phyloP scores from a whole-genome alignment of 2,797 vertebrate species.

The Gymnopithys bicolor region DNA sequence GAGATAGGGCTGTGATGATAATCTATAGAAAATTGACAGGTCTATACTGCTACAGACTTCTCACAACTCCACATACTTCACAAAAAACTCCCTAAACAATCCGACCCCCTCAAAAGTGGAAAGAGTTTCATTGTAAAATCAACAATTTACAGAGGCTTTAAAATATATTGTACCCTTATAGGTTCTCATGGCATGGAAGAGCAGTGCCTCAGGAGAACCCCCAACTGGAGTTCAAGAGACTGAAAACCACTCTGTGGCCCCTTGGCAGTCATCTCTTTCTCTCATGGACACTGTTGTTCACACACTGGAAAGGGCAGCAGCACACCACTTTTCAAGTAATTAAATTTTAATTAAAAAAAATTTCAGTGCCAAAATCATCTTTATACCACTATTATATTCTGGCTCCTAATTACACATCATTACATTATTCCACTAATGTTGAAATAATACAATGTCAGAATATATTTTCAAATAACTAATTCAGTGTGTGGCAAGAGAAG shows the following conservation, averaged over 20 bases:
- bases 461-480: constrained; percentile 24
- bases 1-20: not conserved
- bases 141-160: not conserved
- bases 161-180: not conserved
- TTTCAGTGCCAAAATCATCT: not conserved
- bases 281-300: not conserved
- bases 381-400: not conserved
- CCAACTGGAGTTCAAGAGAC: fast-evolving
- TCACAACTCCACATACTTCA: not conserved
- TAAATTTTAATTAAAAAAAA: constrained; percentile 25
- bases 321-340: not conserved
- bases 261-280: not conserved
- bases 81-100: not conserved
- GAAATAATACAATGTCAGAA: constrained; percentile 15
- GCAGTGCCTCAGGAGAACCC: not conserved
- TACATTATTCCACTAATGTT: not conserved
- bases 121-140: not conserved
- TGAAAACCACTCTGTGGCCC: not conserved
- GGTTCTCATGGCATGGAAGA: not conserved
- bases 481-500: not conserved
- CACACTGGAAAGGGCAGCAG: not conserved
- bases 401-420: not conserved
- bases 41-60: not conserved
- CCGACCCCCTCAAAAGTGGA: not conserved
- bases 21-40: not conserved